Conservation (phyloP, 2,888 invertebrate species). For the Neoaliturus tenellus region DNA sequence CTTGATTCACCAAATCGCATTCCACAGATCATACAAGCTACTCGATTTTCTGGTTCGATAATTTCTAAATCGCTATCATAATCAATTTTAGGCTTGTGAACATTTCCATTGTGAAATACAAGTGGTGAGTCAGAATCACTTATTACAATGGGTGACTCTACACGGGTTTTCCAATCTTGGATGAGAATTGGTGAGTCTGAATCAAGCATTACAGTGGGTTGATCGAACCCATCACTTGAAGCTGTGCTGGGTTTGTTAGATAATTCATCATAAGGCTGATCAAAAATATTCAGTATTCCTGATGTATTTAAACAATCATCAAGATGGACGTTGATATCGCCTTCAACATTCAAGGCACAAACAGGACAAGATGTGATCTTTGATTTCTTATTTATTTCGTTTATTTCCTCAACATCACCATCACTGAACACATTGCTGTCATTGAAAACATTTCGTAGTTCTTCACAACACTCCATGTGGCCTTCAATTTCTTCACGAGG, state of each 20-base stretch:
- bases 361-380: constrained; percentile 63
- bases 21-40: constrained; percentile 37
- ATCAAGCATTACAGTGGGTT: background rate
- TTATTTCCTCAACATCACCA: constrained; percentile 53
- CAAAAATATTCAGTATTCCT: constrained; percentile 22
- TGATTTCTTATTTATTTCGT: constrained; percentile 23
- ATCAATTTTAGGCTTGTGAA: background rate
- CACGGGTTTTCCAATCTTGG: background rate
- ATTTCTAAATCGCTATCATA: constrained; percentile 24
- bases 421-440: constrained; percentile 57
- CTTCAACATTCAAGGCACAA: constrained; percentile 62
- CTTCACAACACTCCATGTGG: constrained; percentile 66
- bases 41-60: constrained; percentile 23
- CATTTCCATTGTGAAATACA: background rate
- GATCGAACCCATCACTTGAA: background rate
- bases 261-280: background rate
- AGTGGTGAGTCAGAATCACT: background rate
- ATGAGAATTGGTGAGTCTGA: background rate
- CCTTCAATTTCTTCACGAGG: constrained; percentile 62
- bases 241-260: background rate
- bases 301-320: constrained; percentile 63
- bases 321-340: constrained; percentile 66
- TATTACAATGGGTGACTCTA: background rate
- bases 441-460: constrained; percentile 61
- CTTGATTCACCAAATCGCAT: constrained; percentile 41